Conservation (phyloP, 2,888 invertebrate genomes). For the Eristalinus aeneus region DNA sequence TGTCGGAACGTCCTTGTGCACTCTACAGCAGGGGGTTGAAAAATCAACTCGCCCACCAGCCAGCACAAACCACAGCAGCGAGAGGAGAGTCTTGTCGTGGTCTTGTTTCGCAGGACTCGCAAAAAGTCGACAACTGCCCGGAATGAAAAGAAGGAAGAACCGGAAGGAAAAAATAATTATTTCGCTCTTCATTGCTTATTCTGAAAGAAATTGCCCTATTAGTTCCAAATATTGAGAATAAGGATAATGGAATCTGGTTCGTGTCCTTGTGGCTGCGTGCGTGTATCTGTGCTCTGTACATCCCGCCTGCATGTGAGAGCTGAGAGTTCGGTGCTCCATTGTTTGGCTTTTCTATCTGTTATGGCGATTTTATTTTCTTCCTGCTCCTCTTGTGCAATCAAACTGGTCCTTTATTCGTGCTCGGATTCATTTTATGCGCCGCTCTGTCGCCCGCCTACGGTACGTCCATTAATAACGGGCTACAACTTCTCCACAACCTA, state of each 20-base stretch:
- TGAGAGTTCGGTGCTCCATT: slow-evolving; percentile 12
- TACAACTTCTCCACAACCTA: slow-evolving; percentile 10
- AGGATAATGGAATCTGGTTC: slow-evolving; percentile 46
- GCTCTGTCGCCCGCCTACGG: neutral
- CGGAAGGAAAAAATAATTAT: slow-evolving; percentile 32
- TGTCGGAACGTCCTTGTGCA: slow-evolving; percentile 6
- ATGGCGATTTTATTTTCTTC: slow-evolving; percentile 3
- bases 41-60: neutral
- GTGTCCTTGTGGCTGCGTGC: neutral
- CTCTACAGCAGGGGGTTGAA: slow-evolving; percentile 15
- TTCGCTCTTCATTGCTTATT: slow-evolving; percentile 52
- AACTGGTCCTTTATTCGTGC: neutral
- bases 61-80: neutral
- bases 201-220: slow-evolving; percentile 62
- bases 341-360: slow-evolving; percentile 12
- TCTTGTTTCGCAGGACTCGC: neutral
- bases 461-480: slow-evolving; percentile 22
- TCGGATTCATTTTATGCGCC: neutral
- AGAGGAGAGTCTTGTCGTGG: too few relatives aligned
- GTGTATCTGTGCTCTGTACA: neutral
- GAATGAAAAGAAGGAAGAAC: neutral
- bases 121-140: neutral
- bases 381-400: slow-evolving; percentile 4
- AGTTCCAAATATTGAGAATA: slow-evolving; percentile 56
- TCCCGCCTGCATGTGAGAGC: slow-evolving; percentile 8